Evolutionary conservation across 2,113 vertebrate species (phyloP).

Genomic region (Danionella cerebrum): DNA sequence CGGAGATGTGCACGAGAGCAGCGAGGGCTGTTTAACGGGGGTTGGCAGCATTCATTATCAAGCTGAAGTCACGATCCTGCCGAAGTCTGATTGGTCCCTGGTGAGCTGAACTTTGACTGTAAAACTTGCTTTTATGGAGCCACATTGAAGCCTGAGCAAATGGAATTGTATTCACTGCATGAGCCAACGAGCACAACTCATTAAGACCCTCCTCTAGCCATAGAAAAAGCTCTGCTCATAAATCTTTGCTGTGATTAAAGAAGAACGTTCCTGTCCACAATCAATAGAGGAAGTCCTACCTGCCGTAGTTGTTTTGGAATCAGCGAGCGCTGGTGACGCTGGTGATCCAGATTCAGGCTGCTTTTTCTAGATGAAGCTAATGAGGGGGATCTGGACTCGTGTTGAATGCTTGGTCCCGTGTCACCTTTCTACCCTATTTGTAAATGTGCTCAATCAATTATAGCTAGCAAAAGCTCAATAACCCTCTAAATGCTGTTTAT

Average conservation of each 20-base stretch:
- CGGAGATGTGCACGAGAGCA: background rate
- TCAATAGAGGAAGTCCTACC: constrained; percentile 4
- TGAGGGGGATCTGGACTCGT: background rate
- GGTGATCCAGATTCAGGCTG: background rate
- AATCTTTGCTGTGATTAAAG: constrained; percentile 6
- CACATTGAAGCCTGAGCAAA: background rate
- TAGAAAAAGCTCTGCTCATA: background rate
- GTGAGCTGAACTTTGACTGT: constrained; percentile 8
- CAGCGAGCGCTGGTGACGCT: background rate
- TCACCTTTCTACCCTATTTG: constrained; percentile 15
- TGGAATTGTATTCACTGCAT: background rate
- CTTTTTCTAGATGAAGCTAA: background rate
- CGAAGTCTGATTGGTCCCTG: background rate
- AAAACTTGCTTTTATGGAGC: background rate
- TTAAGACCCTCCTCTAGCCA: constrained; percentile 1
- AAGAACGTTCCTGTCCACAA: background rate
- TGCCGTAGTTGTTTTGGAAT: background rate
- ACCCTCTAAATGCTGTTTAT: background rate
- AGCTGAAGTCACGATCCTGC: background rate
- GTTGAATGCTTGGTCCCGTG: constrained; percentile 11
- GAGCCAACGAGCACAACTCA: background rate
- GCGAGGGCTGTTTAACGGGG: background rate
- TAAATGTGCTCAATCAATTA: constrained; percentile 23
- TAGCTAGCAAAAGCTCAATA: constrained; percentile 4
- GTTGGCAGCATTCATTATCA: background rate